Base-by-base conservation (phyloP, 92 coral and sea anemone genomes). In the Isaurus tuberculatus region DNA sequence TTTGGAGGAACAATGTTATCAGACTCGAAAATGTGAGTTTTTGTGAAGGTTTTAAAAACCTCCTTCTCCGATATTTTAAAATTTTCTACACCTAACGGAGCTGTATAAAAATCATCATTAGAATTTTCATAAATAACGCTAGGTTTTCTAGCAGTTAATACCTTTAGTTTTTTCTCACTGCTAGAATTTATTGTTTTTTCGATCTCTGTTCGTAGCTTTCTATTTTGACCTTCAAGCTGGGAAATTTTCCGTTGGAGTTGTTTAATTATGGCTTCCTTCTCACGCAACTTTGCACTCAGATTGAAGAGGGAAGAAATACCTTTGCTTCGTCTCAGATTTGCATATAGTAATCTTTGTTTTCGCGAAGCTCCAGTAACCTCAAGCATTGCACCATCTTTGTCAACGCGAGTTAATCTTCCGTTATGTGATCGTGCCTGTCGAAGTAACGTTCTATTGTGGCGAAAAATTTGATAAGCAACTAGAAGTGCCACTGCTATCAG, bases 1-100 rank as follows among this genome's bases (percentile, higher is more conserved):
- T 93, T 93, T 3, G 97, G 92, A 43, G 75, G 86, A 31, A 87
- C 85, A 8, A 72, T 75, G 7, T 82, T 83, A 4, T 90, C 87
- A 10, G 86, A 31, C 73, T 93, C 97, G 46, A 78, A 93, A 17
- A 93, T 78, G 42, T 93, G 94, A 1, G 97, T 89, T 78, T 86
- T 93, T 8, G 93, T 92, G 57, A 93, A 93, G 58, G 91, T 93
- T 49, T 75, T 85, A 32, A 91, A 93, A 4, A 67, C 91, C 14
- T 91, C 74, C 20, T 84, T 84, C 65, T 93, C 93, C 13, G 94
- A 85, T 34, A 92, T 83, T 60, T 70, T 80, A 27, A 86, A 66
- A 51, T 73, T 68, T 14, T 43, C 64, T 6, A 48, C 28, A n/a
- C 60, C 75, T 25, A 72, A 51, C 4, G 61, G 42, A 13, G 46